Percentiles rank a stretch among this genome's conserved stretches.
Conservation (phyloP, 2,113 vertebrate species). For the Thermophis baileyi region DNA sequence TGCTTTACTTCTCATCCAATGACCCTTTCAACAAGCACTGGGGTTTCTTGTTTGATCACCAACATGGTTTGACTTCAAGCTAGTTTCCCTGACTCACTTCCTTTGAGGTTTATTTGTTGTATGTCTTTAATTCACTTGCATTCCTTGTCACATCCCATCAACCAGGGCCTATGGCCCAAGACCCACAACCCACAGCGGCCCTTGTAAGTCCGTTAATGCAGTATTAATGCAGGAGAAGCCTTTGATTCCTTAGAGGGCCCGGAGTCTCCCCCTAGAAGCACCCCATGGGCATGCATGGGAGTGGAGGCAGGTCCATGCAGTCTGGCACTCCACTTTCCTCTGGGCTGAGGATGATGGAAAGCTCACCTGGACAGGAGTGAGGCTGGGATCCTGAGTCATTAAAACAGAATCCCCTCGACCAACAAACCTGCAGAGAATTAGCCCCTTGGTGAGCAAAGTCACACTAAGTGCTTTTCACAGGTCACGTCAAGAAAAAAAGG, state of each 20-base stretch:
- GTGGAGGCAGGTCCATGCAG: background rate
- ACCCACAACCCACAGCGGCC: background rate
- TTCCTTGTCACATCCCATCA: background rate
- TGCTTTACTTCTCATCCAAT: background rate
- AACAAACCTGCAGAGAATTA: background rate
- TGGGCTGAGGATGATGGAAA: background rate
- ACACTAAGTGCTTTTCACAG: conserved; percentile 81
- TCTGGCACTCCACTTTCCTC: background rate
- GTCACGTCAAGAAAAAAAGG: conserved; percentile 82
- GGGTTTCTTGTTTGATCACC: background rate
- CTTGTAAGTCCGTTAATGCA: background rate
- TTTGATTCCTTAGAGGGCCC: background rate
- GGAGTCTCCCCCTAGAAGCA: background rate
- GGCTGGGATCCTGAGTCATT: background rate
- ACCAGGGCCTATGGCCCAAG: background rate
- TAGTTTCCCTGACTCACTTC: background rate
- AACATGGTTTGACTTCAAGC: background rate
- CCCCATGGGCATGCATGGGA: background rate
- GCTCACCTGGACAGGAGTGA: background rate
- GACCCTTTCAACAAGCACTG: background rate
- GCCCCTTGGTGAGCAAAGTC: conserved; percentile 71
- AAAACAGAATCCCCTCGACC: background rate
- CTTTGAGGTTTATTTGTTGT: background rate
- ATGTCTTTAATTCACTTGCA: background rate
- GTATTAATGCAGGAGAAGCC: background rate